Evolutionary conservation across 2,797 vertebrate genomes (phyloP).

Genomic region (Coregonus sp.): DNA sequence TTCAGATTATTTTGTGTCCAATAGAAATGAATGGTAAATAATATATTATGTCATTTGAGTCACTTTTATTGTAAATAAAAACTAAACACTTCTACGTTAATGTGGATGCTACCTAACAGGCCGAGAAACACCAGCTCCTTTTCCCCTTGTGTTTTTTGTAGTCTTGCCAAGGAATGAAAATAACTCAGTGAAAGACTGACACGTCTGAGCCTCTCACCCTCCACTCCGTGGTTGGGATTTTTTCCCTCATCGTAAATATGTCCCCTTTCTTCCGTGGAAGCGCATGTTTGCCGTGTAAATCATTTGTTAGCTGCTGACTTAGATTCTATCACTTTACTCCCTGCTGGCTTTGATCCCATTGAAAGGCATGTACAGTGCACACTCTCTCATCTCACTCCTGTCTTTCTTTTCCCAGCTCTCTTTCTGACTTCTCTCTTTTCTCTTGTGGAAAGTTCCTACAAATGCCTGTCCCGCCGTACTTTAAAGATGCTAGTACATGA

Average conservation of each 20-base stretch:
- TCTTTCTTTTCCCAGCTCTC: constrained; percentile 1
- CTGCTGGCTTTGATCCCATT: constrained; percentile 67
- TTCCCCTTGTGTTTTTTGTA: constrained; percentile 28
- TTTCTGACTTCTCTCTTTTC: constrained; percentile 7
- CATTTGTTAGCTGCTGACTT: constrained; percentile 69
- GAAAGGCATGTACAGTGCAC: constrained; percentile 17
- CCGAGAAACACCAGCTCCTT: constrained; percentile 44
- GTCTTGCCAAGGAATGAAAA: constrained; percentile 48
- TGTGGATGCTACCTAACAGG: constrained; percentile 26
- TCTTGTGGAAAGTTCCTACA: constrained; percentile 13
- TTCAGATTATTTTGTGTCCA: too few species aligned
- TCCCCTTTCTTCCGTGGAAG: constrained; percentile 50
- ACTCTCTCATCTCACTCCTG: constrained; percentile 5
- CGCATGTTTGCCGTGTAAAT: constrained; percentile 62
- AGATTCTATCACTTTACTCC: constrained; percentile 68
- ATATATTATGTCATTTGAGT: too few species aligned
- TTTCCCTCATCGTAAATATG: constrained; percentile 54
- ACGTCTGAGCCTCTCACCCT: constrained; percentile 39
- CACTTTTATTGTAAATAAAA: too few species aligned
- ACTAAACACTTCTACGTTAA: too few species aligned
- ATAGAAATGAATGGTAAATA: too few species aligned
- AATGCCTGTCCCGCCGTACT: not conserved
- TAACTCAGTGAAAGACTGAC: constrained; percentile 45
- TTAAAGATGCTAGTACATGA: not conserved
- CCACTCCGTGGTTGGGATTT: constrained; percentile 68